Evolutionary conservation across 2,113 vertebrate genomes (phyloP).

Genomic region (Corynorhinus townsendii): DNA sequence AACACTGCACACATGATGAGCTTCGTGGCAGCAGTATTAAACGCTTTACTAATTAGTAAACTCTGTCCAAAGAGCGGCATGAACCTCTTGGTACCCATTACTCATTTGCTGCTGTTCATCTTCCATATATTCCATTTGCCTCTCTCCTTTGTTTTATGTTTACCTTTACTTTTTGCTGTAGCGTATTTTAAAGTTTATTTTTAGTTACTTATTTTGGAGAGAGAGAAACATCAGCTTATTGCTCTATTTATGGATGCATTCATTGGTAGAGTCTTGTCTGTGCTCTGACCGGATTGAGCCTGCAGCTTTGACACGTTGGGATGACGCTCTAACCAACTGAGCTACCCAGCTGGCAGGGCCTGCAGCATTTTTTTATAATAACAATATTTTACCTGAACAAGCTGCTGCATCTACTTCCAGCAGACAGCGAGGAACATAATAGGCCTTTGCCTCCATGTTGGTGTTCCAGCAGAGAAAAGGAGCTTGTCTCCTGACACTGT

Average conservation of each 20-base stretch:
- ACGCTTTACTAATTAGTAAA: not conserved
- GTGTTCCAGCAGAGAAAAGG: not conserved
- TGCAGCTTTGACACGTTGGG: not conserved
- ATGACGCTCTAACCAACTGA: not conserved
- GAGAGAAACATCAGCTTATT: not conserved
- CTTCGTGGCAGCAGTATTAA: not conserved
- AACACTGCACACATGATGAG: not conserved
- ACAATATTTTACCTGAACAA: not conserved
- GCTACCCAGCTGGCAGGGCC: not conserved
- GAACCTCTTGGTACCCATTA: not conserved
- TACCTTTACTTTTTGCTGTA: not conserved
- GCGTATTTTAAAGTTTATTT: not conserved
- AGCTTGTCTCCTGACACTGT: not conserved
- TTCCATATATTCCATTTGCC: not conserved
- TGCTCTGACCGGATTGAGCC: not conserved
- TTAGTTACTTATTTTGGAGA: not conserved
- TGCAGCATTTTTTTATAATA: not conserved
- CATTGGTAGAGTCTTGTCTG: not conserved
- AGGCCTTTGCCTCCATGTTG: not conserved
- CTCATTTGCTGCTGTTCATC: not conserved
- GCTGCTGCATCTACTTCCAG: not conserved
- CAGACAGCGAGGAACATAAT: not conserved
- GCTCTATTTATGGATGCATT: not conserved
- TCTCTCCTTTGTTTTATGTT: not conserved
- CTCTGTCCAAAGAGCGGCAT: not conserved